Conservation (phyloP, 2,113 vertebrate species). For the Cygnus buccinator region DNA sequence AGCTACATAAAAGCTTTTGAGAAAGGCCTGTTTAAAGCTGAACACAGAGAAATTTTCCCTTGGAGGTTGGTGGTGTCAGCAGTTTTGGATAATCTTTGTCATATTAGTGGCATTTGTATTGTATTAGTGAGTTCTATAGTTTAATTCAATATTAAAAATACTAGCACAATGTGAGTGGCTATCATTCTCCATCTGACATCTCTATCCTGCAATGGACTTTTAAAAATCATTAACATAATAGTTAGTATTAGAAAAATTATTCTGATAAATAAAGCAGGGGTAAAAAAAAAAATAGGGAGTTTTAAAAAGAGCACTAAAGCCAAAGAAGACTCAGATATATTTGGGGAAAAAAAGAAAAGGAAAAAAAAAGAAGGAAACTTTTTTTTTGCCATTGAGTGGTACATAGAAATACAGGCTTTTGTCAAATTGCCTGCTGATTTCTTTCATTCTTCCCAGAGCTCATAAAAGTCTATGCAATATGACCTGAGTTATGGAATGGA, state of each 20-base stretch:
- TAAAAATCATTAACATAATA: not conserved
- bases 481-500: conserved; percentile 12
- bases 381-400: not conserved
- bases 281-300: not conserved
- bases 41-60: conserved; percentile 44
- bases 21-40: conserved; percentile 15
- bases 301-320: not conserved
- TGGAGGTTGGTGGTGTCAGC: conserved; percentile 56
- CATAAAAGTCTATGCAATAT: not conserved
- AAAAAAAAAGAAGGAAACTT: not conserved
- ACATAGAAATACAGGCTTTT: not conserved
- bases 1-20: conserved; percentile 40
- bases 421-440: not conserved
- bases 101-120: conserved; percentile 51
- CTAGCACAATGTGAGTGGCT: not conserved
- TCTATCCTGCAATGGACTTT: not conserved
- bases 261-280: not conserved
- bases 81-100: conserved; percentile 56
- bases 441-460: conserved; percentile 4
- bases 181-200: not conserved
- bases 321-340: not conserved
- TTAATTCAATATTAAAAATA: not conserved
- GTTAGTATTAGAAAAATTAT: not conserved
- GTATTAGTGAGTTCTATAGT: not conserved
- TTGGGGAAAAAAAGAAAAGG: not conserved